Evolutionary conservation across 2,797 vertebrate genomes (phyloP), one percentile per base, ranked within the genome.

Genomic region (Pempheris klunzingeri): DNA sequence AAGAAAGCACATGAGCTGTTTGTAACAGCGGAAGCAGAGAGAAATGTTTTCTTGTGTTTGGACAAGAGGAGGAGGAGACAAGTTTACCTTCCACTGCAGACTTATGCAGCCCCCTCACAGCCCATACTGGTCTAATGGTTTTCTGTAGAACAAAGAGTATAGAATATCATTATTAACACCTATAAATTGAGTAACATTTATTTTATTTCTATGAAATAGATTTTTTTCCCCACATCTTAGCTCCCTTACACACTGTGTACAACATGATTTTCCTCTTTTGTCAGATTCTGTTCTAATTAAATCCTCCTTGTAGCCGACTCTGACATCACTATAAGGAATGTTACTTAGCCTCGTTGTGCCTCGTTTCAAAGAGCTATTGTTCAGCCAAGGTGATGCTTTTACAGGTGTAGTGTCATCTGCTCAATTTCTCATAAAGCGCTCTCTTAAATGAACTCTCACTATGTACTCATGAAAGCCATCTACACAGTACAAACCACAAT

Each of bases 51-150:
- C 2, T 54, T 61, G 11, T 54, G 22, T 44, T 63, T 28, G 2
- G 32, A 30, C 12, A 43, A 41, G 5, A 28, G 9, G 9, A 30
- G 14, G 4, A 46, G 43, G 20, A 41, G 15, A 38, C 54, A 26
- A 43, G 5, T 70, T 80, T 82, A 95, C 94, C 92, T 77, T 93
- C 77, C 14, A 90, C 52, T 68, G 87, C 90, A 54, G 91, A 82
- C 34, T 57, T 77, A 46, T 93, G 92, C 26, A 92, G 66, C 41
- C 74, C 69, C 84, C 92, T 90, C 69, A 73, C 57, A 43, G 80
- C 75, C 57, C 55, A 67, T 14, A 81, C 53, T 39, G 88, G 76
- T 78, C 76, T 80, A 4, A 88, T 50, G 18, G 74, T 79, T 91
- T 88, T 94, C 93, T 92, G 62, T 2, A 61, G 18, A 17, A 81